These are phyloP conservation scores for Eudorcas thomsonii DNA, from an alignment of 2,113 vertebrate genomes.

Conservation along the genomic window DNA sequence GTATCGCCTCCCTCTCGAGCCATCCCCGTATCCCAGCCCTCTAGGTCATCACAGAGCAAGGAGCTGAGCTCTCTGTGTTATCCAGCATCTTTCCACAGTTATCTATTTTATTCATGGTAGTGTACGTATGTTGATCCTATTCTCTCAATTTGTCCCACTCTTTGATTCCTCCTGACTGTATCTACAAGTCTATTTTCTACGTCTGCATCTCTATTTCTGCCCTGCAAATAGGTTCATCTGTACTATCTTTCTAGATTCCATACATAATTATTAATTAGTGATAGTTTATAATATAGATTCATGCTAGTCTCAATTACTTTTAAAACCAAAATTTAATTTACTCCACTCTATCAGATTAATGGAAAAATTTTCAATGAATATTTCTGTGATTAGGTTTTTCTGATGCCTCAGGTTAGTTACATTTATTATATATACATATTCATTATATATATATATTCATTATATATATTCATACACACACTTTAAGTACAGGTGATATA, in stretches of 20 bases:
- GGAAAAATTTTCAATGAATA: not conserved
- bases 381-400: not conserved
- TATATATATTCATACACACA: not conserved
- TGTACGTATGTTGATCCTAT: rapidly evolving
- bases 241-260: not conserved
- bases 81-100: not conserved
- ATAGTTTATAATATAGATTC: not conserved
- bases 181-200: not conserved
- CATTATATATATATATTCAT: not conserved
- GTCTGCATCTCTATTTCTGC: not conserved
- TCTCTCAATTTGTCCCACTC: not conserved
- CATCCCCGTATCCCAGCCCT: not conserved
- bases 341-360: not conserved
- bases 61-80: not conserved
- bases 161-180: not conserved
- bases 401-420: not conserved
- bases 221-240: not conserved
- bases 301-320: not conserved
- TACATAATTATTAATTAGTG: not conserved
- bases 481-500: not conserved
- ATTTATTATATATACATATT: not conserved
- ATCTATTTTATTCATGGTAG: not conserved
- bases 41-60: not conserved
- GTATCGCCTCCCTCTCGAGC: not conserved
- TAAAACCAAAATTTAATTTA: not conserved